Evolutionary conservation across 2,797 vertebrate genomes (phyloP).

Genomic region (Rhabdomys pumilio): DNA sequence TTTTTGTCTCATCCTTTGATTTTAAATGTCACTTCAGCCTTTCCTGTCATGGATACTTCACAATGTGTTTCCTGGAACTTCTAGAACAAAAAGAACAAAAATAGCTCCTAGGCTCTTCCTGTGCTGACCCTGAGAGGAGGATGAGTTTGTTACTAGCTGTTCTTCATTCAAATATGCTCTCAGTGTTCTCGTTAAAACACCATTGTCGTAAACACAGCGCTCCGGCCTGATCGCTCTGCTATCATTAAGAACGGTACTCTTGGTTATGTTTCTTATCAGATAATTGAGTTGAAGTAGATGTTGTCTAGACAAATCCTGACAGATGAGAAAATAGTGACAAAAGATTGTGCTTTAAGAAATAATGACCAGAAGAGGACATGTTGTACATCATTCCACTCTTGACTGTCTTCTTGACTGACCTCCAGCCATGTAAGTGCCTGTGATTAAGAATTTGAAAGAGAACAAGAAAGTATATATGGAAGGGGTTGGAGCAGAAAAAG

Average conservation of each 20-base stretch:
- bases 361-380: constrained; percentile 30
- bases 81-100: constrained; percentile 51
- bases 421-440: background rate
- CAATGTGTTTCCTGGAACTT: background rate
- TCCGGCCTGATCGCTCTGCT: too few relatives aligned
- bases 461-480: background rate
- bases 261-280: background rate
- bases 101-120: background rate
- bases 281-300: constrained; percentile 69
- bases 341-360: constrained; percentile 22
- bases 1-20: constrained; percentile 33
- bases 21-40: background rate
- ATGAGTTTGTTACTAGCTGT: background rate
- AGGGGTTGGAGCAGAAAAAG: background rate
- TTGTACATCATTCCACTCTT: background rate
- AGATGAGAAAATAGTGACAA: constrained; percentile 49
- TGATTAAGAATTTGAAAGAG: background rate
- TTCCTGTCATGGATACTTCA: background rate
- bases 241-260: background rate
- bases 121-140: background rate
- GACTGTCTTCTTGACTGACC: constrained; percentile 40
- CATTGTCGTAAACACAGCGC: background rate
- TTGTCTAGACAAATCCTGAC: constrained; percentile 51
- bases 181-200: background rate
- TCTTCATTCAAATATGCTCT: background rate